A percentile compares a stretch with the other conserved stretches of the same genome.
Evolutionary conservation across 2,797 vertebrate genomes (phyloP).

Genomic region (Poeciliopsis paucimaculata): DNA sequence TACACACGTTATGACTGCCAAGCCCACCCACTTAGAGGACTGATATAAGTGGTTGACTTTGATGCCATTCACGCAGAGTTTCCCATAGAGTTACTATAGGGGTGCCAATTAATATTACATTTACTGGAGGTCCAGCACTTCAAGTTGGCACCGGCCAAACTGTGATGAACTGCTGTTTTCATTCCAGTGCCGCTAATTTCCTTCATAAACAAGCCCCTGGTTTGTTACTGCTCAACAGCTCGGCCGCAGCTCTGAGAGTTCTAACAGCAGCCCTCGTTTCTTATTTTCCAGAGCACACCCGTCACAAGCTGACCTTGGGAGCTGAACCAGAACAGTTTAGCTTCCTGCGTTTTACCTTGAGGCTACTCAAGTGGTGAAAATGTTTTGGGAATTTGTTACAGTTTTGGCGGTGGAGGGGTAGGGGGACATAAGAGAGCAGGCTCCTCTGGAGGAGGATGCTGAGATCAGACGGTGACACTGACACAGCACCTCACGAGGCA

Average conservation of each 20-base stretch:
- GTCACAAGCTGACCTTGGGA: conserved; percentile 44
- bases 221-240: conserved; percentile 52
- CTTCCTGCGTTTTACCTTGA: conserved; percentile 31
- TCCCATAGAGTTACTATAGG: neutral
- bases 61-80: neutral
- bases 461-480: conserved; percentile 22
- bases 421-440: neutral
- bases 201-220: conserved; percentile 47
- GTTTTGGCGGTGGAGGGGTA: neutral
- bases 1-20: neutral
- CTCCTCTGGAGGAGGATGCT: neutral
- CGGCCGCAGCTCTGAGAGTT: conserved; percentile 58
- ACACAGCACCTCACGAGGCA: conserved; percentile 13
- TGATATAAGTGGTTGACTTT: neutral
- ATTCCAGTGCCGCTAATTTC: conserved; percentile 35
- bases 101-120: conserved; percentile 4
- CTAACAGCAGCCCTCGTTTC: conserved; percentile 41
- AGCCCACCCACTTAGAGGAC: neutral
- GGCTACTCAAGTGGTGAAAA: conserved; percentile 19
- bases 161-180: conserved; percentile 30
- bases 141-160: neutral
- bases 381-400: conserved; percentile 20
- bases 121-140: conserved; percentile 19
- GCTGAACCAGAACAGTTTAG: conserved; percentile 32
- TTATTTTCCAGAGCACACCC: conserved; percentile 31